Conservation (phyloP, 2,797 vertebrate genomes). For the Pteronotus mesoamericanus region DNA sequence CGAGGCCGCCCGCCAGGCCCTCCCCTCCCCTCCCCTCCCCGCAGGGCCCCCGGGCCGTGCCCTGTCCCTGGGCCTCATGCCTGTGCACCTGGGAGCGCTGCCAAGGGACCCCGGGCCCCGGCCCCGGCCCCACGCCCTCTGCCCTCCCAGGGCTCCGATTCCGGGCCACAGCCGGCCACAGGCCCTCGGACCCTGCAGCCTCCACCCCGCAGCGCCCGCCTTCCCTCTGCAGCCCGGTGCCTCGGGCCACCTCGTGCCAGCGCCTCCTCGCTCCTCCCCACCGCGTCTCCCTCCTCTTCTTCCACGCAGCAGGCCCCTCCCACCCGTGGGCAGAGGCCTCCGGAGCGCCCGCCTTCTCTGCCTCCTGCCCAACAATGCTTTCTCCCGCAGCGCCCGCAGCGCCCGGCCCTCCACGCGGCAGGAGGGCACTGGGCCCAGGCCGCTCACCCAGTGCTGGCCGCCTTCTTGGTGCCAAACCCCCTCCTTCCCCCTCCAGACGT, state of each 20-base stretch:
- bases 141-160: not conserved
- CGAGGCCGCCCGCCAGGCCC: slow-evolving; percentile 41
- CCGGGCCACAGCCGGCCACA: no score
- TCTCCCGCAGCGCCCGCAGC: not conserved
- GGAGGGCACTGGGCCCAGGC: not conserved
- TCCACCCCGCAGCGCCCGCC: not conserved
- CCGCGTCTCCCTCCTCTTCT: not conserved
- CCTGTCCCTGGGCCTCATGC: not conserved
- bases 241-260: accelerated
- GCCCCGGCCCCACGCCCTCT: not conserved
- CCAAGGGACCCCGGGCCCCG: not conserved
- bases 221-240: not conserved
- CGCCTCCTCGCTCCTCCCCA: not conserved
- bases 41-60: not conserved
- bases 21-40: not conserved
- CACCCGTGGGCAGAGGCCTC: not conserved
- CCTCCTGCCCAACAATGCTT: not conserved
- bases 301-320: not conserved
- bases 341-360: not conserved
- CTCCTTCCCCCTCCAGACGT: slow-evolving; percentile 44
- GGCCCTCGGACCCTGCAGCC: not conserved
- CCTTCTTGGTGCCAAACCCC: slow-evolving; percentile 81
- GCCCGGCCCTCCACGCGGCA: not conserved
- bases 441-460: not conserved
- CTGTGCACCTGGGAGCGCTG: not conserved